phyloP scores from a whole-genome alignment of 1,140 invertebrate genomes.

The Eumaeus atala region DNA sequence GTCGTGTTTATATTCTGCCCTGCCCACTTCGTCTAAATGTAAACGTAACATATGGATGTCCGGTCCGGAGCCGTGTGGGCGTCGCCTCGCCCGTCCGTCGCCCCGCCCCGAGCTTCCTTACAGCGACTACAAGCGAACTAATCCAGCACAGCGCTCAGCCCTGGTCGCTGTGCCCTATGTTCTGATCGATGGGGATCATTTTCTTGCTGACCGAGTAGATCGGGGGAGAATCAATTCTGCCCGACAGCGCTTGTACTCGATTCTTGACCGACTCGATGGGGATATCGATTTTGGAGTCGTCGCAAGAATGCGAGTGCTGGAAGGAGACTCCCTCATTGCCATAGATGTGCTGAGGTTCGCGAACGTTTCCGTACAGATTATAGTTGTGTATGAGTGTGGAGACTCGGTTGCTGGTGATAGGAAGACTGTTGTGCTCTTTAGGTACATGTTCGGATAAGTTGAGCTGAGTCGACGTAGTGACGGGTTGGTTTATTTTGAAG shows the following conservation, averaged over 20 bases:
- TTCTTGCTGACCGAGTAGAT: constrained; percentile 70
- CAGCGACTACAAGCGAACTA: constrained; percentile 49
- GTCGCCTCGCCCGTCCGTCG: not conserved
- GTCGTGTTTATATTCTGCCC: too few relatives aligned
- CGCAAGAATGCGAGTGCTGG: constrained; percentile 46
- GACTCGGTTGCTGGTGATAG: constrained; percentile 58
- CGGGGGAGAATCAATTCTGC: constrained; percentile 51
- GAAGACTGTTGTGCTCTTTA: constrained; percentile 64
- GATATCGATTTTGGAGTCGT: constrained; percentile 54
- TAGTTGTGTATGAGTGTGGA: constrained; percentile 71
- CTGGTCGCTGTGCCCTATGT: constrained; percentile 40
- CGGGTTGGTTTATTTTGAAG: constrained; percentile 69
- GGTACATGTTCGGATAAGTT: constrained; percentile 29
- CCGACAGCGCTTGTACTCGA: constrained; percentile 52
- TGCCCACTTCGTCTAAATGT: too few relatives aligned
- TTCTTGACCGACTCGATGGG: constrained; percentile 61
- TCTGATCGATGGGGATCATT: constrained; percentile 48
- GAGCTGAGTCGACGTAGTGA: constrained; percentile 46
- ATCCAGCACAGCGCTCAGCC: constrained; percentile 37
- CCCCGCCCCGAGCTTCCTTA: constrained; percentile 18
- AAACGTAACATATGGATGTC: too few relatives aligned
- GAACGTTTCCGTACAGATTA: constrained; percentile 65
- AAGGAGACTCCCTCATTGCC: constrained; percentile 54
- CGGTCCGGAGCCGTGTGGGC: too few relatives aligned
- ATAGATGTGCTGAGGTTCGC: constrained; percentile 64